These are phyloP conservation scores for Agelastica alni DNA, from an alignment of 2,888 invertebrate genomes.

Conservation along the genomic window DNA sequence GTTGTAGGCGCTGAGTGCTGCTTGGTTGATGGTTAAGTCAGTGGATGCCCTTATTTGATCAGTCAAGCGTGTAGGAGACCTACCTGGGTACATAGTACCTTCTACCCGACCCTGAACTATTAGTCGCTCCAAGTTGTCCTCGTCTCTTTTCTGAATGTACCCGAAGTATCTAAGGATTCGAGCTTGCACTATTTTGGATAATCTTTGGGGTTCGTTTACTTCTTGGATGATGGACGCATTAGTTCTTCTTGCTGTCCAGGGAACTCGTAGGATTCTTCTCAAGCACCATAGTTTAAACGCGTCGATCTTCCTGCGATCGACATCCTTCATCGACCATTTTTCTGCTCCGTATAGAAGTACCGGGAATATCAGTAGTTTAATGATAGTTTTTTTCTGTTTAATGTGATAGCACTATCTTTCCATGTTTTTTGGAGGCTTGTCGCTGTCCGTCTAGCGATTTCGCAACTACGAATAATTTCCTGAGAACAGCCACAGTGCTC, in stretches of 20 bases:
- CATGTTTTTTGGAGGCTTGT: no score
- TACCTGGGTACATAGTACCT: neutral
- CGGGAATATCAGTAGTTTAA: neutral
- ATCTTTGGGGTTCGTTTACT: neutral
- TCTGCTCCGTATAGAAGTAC: neutral
- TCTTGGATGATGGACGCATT: neutral
- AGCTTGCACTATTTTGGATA: neutral
- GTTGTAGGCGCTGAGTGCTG: neutral
- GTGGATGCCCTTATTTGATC: conserved; percentile 11
- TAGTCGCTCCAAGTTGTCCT: neutral
- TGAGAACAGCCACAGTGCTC: no score
- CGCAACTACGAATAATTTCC: no score
- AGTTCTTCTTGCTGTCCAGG: no score
- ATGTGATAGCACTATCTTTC: neutral
- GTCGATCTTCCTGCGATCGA: no score
- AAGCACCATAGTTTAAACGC: no score
- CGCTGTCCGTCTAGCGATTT: no score
- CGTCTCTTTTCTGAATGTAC: neutral
- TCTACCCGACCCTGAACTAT: neutral
- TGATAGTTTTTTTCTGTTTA: neutral
- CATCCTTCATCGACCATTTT: no score
- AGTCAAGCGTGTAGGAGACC: conserved; percentile 8
- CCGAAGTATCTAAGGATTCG: neutral
- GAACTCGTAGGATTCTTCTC: no score
- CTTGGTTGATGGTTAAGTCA: conserved; percentile 21